These are phyloP conservation scores for Nemopilema nomurai DNA, from an alignment of 30 jellyfish, hydroid and myxozoan species.

Conservation along the genomic window DNA sequence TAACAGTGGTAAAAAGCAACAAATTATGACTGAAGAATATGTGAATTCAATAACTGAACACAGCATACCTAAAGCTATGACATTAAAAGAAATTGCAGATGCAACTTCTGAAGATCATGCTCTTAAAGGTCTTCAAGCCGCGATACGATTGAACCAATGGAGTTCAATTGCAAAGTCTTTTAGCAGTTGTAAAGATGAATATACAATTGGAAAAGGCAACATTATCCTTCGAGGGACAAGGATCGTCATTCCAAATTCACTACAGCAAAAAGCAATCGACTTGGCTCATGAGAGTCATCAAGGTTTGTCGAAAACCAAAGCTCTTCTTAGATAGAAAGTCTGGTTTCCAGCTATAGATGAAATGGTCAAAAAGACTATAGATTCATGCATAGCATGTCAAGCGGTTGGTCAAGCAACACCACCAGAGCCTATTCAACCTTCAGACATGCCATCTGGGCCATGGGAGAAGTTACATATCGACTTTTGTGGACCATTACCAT, in stretches of 20 bases:
- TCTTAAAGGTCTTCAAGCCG: constrained; percentile 40
- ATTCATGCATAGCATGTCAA: constrained; percentile 23
- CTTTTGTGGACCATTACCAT: constrained; percentile 11
- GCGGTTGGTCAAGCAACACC: neutral
- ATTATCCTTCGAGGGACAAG: constrained; percentile 49
- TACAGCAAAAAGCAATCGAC: constrained; percentile 50
- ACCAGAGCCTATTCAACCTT: constrained; percentile 10
- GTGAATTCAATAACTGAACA: constrained; percentile 32
- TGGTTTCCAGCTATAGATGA: constrained; percentile 57
- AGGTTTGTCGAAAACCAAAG: constrained; percentile 56
- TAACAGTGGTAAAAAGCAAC: constrained; percentile 5
- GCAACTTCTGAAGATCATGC: constrained; percentile 53
- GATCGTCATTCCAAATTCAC: constrained; percentile 40
- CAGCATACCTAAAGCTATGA: constrained; percentile 61
- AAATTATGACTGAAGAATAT: constrained; percentile 59
- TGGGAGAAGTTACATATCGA: constrained; percentile 2
- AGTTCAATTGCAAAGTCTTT: constrained; percentile 9
- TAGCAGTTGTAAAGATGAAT: constrained; percentile 38
- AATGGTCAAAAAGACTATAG: constrained; percentile 14
- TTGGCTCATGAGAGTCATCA: constrained; percentile 57
- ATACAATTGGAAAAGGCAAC: constrained; percentile 32
- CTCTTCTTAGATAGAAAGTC: constrained; percentile 24
- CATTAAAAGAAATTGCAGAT: constrained; percentile 49
- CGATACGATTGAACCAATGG: constrained; percentile 47
- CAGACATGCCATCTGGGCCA: neutral